Percentiles rank a stretch among this genome's conserved stretches.
Conservation (phyloP, 2,797 vertebrate genomes). For the Poecilia gillii region DNA sequence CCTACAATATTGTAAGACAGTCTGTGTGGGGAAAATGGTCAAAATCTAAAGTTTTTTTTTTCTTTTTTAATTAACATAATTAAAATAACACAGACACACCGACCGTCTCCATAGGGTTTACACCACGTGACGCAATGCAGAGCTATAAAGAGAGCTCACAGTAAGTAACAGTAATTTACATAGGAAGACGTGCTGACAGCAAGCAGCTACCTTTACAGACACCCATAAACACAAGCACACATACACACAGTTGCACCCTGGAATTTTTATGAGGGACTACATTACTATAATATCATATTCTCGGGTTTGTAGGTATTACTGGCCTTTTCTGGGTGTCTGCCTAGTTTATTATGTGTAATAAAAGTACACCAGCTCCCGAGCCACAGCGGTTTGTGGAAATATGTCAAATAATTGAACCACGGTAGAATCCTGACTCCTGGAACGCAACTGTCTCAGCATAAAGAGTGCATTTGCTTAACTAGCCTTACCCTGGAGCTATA, state of each 20-base stretch:
- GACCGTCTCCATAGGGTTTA: neutral
- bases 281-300: constrained; percentile 40
- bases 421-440: constrained; percentile 14
- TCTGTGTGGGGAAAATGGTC: neutral
- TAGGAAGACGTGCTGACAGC: neutral
- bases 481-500: neutral
- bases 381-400: constrained; percentile 32
- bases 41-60: neutral
- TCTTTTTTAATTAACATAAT: neutral
- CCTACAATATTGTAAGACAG: neutral
- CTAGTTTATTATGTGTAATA: constrained; percentile 46
- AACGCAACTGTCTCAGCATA: constrained; percentile 11
- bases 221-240: constrained; percentile 1
- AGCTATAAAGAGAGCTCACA: neutral
- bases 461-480: constrained; percentile 5
- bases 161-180: constrained; percentile 12
- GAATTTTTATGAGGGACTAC: constrained; percentile 35
- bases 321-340: constrained; percentile 40
- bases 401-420: constrained; percentile 3
- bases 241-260: constrained; percentile 16
- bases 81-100: constrained; percentile 13
- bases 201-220: constrained; percentile 30
- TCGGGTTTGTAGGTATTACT: constrained; percentile 26
- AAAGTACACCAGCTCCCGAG: constrained; percentile 43
- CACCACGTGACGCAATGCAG: constrained; percentile 1